These are phyloP conservation scores for Sicus ferrugineus DNA, from an alignment of 2,888 invertebrate species.

Conservation along the genomic window DNA sequence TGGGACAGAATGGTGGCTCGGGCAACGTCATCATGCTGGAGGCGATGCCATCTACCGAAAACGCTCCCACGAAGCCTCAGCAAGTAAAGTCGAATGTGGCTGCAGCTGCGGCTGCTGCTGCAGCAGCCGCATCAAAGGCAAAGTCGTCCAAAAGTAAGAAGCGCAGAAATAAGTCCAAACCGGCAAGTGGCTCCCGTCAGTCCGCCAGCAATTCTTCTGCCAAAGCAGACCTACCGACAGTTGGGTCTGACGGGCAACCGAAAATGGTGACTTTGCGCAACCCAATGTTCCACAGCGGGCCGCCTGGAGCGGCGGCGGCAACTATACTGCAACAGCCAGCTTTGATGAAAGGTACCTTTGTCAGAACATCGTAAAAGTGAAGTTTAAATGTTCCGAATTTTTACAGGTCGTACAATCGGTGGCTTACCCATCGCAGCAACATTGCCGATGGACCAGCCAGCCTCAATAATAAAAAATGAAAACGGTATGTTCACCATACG, in stretches of 20 bases:
- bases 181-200: conserved; percentile 38
- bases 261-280: conserved; percentile 81
- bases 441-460: conserved; percentile 67
- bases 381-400: too few relatives aligned
- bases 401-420: conserved; percentile 49
- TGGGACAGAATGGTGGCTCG: conserved; percentile 48
- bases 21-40: conserved; percentile 62
- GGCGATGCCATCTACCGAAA: conserved; percentile 49
- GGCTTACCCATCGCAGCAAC: conserved; percentile 49
- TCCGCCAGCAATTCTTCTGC: conserved; percentile 5
- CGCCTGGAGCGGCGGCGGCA: conserved; percentile 41
- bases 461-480: conserved; percentile 74
- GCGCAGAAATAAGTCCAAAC: conserved; percentile 58
- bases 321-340: conserved; percentile 44
- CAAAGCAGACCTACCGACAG: conserved; percentile 33
- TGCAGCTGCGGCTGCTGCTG: conserved; percentile 47
- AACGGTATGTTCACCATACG: conserved; percentile 86
- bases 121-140: conserved; percentile 45
- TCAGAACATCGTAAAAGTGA: too few relatives aligned
- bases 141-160: conserved; percentile 58
- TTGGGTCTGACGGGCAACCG: conserved; percentile 52
- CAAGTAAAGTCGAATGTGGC: conserved; percentile 42
- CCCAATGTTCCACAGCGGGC: conserved; percentile 72
- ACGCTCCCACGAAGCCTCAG: not conserved
- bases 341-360: conserved; percentile 48